These are phyloP conservation scores for Aproaerema taeniolella DNA, from an alignment of 2,888 invertebrate genomes.

Conservation along the genomic window DNA sequence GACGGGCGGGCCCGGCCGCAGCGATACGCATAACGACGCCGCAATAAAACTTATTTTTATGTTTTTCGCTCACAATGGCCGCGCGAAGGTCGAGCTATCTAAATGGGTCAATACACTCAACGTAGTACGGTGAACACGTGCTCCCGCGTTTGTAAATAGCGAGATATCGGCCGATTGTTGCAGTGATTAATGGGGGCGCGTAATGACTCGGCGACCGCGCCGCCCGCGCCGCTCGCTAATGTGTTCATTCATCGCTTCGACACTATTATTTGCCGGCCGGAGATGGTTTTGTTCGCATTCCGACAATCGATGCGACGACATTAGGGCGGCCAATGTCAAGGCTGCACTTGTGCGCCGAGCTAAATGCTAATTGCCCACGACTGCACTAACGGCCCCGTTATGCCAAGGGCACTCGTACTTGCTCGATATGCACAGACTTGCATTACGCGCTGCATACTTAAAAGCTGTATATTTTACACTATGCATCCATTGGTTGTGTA, in stretches of 20 bases:
- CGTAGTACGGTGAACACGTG: slow-evolving; percentile 74
- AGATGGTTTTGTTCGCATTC: slow-evolving; percentile 69
- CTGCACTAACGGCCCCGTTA: slow-evolving; percentile 45
- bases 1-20: slow-evolving; percentile 54
- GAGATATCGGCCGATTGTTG: slow-evolving; percentile 78
- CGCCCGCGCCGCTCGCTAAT: slow-evolving; percentile 59
- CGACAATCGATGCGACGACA: slow-evolving; percentile 63
- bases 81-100: slow-evolving; percentile 78
- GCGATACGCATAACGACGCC: slow-evolving; percentile 75
- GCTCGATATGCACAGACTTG: slow-evolving; percentile 3
- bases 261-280: slow-evolving; percentile 60
- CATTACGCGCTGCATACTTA: neutral
- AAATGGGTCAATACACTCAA: slow-evolving; percentile 77
- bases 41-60: slow-evolving; percentile 78
- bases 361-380: slow-evolving; percentile 25
- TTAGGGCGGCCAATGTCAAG: slow-evolving; percentile 72
- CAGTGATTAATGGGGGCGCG: slow-evolving; percentile 76
- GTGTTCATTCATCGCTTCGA: slow-evolving; percentile 70
- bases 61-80: slow-evolving; percentile 78
- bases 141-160: slow-evolving; percentile 77
- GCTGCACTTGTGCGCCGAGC: slow-evolving; percentile 61
- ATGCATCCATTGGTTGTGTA: too few relatives aligned
- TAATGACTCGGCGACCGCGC: slow-evolving; percentile 66
- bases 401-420: slow-evolving; percentile 23
- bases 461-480: neutral